These are phyloP conservation scores for Cheilosia urbana DNA, from an alignment of 2,888 invertebrate species.

Conservation along the genomic window DNA sequence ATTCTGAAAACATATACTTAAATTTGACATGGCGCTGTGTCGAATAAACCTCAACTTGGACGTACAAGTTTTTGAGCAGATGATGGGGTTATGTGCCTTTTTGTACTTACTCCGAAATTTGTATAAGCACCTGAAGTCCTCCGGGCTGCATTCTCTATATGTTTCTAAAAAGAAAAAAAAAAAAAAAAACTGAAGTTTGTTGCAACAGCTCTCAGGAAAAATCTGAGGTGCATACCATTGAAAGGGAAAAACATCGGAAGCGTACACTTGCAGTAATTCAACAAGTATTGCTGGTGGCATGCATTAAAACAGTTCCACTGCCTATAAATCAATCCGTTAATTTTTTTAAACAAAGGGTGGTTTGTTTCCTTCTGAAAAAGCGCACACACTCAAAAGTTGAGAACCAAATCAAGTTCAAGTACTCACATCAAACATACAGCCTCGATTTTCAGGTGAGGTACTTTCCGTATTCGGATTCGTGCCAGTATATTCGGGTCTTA, in stretches of 20 bases:
- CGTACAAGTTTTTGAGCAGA: too few species aligned
- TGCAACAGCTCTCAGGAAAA: background rate
- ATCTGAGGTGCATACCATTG: constrained; percentile 76
- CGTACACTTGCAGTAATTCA: constrained; percentile 81
- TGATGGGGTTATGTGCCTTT: too few species aligned
- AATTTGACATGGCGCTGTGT: too few species aligned
- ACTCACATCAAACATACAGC: constrained; percentile 79
- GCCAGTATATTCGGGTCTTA: constrained; percentile 80
- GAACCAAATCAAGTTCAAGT: background rate
- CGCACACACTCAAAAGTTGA: background rate
- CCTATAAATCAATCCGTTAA: constrained; percentile 76
- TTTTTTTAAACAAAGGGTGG: constrained; percentile 69
- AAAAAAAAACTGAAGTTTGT: background rate
- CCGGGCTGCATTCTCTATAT: constrained; percentile 74
- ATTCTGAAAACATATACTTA: too few species aligned
- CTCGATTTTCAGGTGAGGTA: constrained; percentile 78
- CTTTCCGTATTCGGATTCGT: constrained; percentile 78
- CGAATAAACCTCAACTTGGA: too few species aligned
- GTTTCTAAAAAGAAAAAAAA: constrained; percentile 28
- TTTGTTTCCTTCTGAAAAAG: constrained; percentile 73
- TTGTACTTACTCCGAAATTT: constrained; percentile 78
- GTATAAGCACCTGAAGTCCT: constrained; percentile 80
- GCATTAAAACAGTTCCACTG: constrained; percentile 80
- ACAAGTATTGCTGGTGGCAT: constrained; percentile 81
- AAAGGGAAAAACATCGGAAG: constrained; percentile 79